Conservation (phyloP, 1,140 invertebrate genomes). For the Magallana ariakensis region DNA sequence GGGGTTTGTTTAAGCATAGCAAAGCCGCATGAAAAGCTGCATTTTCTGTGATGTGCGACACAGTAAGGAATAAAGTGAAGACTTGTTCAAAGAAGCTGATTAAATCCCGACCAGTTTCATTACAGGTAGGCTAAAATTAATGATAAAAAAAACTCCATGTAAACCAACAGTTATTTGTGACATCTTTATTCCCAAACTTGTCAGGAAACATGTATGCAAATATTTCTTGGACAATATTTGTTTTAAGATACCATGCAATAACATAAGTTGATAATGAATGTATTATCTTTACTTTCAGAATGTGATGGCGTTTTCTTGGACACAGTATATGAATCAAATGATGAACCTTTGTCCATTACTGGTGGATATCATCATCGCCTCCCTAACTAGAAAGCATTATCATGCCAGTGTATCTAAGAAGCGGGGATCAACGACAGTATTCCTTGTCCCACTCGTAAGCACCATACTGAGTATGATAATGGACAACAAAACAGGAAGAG, state of each 20-base stretch:
- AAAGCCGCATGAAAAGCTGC: background rate
- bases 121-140: background rate
- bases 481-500: background rate
- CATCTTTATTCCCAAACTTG: background rate
- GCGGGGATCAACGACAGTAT: background rate
- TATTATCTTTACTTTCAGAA: background rate
- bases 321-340: constrained; percentile 13
- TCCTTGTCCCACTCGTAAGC: constrained; percentile 19
- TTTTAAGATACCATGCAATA: too few species aligned
- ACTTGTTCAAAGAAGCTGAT: background rate
- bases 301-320: background rate
- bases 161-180: background rate
- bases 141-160: background rate
- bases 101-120: background rate
- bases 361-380: constrained; percentile 22
- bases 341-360: background rate
- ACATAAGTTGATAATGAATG: background rate
- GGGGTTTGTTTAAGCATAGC: constrained; percentile 10
- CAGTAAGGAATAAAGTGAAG: constrained; percentile 5
- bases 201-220: background rate
- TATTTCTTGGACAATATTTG: too few species aligned
- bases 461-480: constrained; percentile 18
- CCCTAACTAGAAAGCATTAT: constrained; percentile 10
- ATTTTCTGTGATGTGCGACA: background rate
- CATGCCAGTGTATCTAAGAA: constrained; percentile 9